phyloP scores from a whole-genome alignment of 2,797 vertebrate species.

The Rhabdophis nuchalis region DNA sequence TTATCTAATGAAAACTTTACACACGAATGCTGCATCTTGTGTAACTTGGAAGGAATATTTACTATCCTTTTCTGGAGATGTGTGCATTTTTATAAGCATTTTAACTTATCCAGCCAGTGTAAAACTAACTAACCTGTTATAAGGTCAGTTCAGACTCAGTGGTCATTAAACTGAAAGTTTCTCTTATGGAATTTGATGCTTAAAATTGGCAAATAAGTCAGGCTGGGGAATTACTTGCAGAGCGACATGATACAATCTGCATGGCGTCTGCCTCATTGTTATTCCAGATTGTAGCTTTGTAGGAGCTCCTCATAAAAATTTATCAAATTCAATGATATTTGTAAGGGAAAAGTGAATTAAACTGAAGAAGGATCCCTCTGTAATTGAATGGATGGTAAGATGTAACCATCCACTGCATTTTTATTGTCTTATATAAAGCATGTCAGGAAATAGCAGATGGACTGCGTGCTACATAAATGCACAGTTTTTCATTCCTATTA shows the following conservation, averaged over 20 bases:
- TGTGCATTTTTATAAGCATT: background rate
- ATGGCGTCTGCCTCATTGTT: background rate
- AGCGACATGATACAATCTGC: background rate
- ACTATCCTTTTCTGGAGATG: background rate
- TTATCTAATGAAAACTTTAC: background rate
- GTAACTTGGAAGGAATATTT: background rate
- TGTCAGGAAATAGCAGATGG: background rate
- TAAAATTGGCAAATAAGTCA: slow-evolving; percentile 15
- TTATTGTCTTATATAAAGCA: background rate
- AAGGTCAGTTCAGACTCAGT: background rate
- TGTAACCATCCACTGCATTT: background rate
- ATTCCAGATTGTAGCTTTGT: slow-evolving; percentile 12
- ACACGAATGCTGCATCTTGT: rapidly evolving
- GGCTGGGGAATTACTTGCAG: background rate
- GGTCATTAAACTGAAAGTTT: background rate
- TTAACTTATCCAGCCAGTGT: background rate
- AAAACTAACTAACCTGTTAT: background rate
- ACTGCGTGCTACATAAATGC: background rate
- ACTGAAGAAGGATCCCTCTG: background rate
- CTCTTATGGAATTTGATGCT: slow-evolving; percentile 1
- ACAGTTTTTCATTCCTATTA: background rate
- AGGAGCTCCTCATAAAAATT: background rate
- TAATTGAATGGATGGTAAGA: background rate
- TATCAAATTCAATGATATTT: slow-evolving; percentile 1
- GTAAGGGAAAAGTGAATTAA: background rate